A percentile compares a stretch with the other conserved stretches of the same genome.
These are phyloP conservation scores for Biston betularia DNA, from an alignment of 2,888 invertebrate genomes.

Conservation along the genomic window DNA sequence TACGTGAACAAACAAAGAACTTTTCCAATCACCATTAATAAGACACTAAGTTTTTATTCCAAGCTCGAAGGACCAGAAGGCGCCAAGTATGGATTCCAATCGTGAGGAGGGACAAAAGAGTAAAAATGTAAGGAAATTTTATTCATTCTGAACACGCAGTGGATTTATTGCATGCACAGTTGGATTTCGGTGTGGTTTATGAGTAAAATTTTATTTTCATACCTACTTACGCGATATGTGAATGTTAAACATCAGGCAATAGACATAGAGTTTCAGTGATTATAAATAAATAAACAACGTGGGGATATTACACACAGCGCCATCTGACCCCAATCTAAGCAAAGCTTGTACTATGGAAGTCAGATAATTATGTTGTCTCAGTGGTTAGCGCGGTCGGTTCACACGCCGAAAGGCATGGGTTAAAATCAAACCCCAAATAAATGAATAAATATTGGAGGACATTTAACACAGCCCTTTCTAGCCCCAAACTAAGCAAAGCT, in stretches of 20 bases:
- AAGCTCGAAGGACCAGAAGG: slow-evolving; percentile 25
- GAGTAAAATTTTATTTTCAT: not conserved
- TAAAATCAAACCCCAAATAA: too few relatives aligned
- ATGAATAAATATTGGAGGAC: too few relatives aligned
- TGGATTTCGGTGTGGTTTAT: slow-evolving; percentile 2
- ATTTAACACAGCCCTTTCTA: too few relatives aligned
- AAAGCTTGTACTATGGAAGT: too few relatives aligned
- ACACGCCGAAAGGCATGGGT: too few relatives aligned
- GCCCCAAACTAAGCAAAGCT: too few relatives aligned
- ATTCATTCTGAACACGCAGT: slow-evolving; percentile 11
- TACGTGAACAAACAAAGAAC: slow-evolving; percentile 46
- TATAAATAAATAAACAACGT: too few relatives aligned
- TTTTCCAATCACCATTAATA: slow-evolving; percentile 58
- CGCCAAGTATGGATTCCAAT: not conserved
- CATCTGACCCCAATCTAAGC: too few relatives aligned
- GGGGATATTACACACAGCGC: too few relatives aligned
- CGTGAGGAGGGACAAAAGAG: not conserved
- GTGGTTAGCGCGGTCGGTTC: too few relatives aligned
- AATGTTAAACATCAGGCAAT: not conserved
- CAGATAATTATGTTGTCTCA: too few relatives aligned
- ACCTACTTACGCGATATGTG: not conserved
- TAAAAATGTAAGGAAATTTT: slow-evolving; percentile 7
- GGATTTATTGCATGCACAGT: slow-evolving; percentile 14
- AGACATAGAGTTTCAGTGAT: too few relatives aligned
- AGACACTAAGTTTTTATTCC: slow-evolving; percentile 44